Evolutionary conservation across 1,140 invertebrate genomes (phyloP), one percentile per base, ranked within the genome.

Genomic region (Mesaphorura yosii): DNA sequence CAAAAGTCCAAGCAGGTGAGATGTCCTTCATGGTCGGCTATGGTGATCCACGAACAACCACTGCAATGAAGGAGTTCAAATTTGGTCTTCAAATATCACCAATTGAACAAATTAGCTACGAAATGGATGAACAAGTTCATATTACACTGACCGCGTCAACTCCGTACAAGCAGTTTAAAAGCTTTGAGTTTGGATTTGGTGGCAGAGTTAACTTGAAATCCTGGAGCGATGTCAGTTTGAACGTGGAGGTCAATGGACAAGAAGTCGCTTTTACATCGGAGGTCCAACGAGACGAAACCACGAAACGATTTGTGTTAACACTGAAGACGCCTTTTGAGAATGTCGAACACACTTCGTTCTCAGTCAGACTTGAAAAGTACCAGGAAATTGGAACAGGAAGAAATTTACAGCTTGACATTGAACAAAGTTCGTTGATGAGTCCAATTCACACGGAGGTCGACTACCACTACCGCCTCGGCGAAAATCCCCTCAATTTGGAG

Each of bases 401-500:
- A 42, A 66, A 47, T n/a, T 46, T 65, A 31, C 57, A 64, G 10
- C 53, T 60, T 10, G 65, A 65, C 29, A 47, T 66, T 6, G 49
- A 55, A 37, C 56, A 60, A n/a, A 60, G 60, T 20, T 57, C 53
- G 12, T 57, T 53, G 54, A 52, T 41, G 23, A 38, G 55, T n/a
- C n/a, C 49, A 27, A 37, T 64, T 4, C 51, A 55, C 17, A 7
- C 62, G 7, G 62, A 64, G 46, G 49, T 63, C 22, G 65, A 66
- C 44, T 66, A 66, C 44, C 23, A 57, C 17, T 63, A 64, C 34
- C 48, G 45, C n/a, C 54, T 58, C 42, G 58, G 58, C 34, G 53
- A 53, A 4, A n/a, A n/a, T n/a, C 46, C 54, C 14, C 19, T 46
- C 12, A 44, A 64, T 37, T 58, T 65, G 49, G 56, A 63, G 5